phyloP scores from a whole-genome alignment of 2,888 invertebrate genomes.

The Amphimallon solstitiale region DNA sequence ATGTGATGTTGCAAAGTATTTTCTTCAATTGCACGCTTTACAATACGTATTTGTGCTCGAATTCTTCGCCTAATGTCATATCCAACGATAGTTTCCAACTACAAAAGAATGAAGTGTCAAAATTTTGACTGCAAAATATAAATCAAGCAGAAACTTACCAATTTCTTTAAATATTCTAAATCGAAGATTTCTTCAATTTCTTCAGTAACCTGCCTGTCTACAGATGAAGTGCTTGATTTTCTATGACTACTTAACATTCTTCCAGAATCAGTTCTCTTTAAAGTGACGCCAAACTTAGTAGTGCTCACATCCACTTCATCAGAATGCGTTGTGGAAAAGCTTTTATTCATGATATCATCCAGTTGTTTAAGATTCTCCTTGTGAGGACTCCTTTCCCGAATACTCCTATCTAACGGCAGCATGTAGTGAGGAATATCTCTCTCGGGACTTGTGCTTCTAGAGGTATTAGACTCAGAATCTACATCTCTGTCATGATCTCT shows the following conservation, averaged over 20 bases:
- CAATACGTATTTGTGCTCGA: slow-evolving; percentile 78
- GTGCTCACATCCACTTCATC: slow-evolving; percentile 55
- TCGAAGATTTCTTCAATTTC: slow-evolving; percentile 80
- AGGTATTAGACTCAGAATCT: slow-evolving; percentile 1
- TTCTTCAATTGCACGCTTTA: slow-evolving; percentile 69
- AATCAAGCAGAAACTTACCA: slow-evolving; percentile 66
- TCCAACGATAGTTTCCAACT: slow-evolving; percentile 79
- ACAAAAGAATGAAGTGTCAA: slow-evolving; percentile 55
- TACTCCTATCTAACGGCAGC: slow-evolving; percentile 54
- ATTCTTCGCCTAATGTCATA: slow-evolving; percentile 83
- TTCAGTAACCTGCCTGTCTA: slow-evolving; percentile 49
- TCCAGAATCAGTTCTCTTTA: slow-evolving; percentile 69
- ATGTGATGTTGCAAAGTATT: slow-evolving; percentile 52
- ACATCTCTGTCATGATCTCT: neutral
- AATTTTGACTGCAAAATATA: slow-evolving; percentile 28
- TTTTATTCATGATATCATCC: slow-evolving; percentile 40
- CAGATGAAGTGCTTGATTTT: slow-evolving; percentile 14
- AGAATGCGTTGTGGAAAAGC: slow-evolving; percentile 29
- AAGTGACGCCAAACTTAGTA: slow-evolving; percentile 75
- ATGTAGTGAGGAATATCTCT: slow-evolving; percentile 49
- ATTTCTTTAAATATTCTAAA: slow-evolving; percentile 74
- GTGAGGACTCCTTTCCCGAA: slow-evolving; percentile 49
- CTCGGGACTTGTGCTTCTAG: slow-evolving; percentile 33
- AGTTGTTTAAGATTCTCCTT: slow-evolving; percentile 44
- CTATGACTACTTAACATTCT: slow-evolving; percentile 61